A percentile compares a stretch with the other conserved stretches of the same genome.
Conservation (phyloP, 2,888 invertebrate species). For the Cheiracanthium punctorium region DNA sequence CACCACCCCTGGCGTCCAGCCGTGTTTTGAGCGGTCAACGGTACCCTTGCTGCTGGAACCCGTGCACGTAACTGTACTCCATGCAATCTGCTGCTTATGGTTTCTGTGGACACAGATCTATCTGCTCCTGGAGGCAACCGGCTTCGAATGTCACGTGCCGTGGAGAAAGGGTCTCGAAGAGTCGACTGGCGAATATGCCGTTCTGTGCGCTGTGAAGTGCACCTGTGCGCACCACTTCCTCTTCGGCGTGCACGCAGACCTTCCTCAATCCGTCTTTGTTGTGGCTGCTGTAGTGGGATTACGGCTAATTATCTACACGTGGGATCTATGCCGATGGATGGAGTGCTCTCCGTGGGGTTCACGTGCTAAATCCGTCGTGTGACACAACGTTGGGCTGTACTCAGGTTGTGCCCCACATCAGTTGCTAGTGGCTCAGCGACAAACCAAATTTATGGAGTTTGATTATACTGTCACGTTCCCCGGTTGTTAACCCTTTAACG, state of each 20-base stretch:
- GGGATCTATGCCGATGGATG: too few species aligned
- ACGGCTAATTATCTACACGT: too few species aligned
- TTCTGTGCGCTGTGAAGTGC: slow-evolving; percentile 7
- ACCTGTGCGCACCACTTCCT: slow-evolving; percentile 1
- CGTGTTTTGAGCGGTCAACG: too few species aligned
- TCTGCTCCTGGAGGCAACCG: slow-evolving; percentile 5
- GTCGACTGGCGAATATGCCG: slow-evolving; percentile 1
- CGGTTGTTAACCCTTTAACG: slow-evolving; percentile 9
- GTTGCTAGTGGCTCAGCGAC: background rate
- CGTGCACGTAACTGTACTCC: too few species aligned
- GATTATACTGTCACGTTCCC: slow-evolving; percentile 8
- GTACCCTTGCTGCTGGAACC: too few species aligned
- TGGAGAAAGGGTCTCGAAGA: background rate
- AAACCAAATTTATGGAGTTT: background rate
- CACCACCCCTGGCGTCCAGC: too few species aligned
- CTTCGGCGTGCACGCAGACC: slow-evolving; percentile 11
- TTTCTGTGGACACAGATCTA: too few species aligned
- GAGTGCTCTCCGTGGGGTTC: too few species aligned
- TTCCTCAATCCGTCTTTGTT: background rate
- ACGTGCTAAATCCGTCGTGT: background rate
- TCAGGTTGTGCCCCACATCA: background rate
- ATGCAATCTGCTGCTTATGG: too few species aligned
- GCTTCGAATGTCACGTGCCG: background rate
- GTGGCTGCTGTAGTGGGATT: too few species aligned
- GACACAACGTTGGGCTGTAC: background rate